These are phyloP conservation scores for Lamellibrachia satsuma DNA, from an alignment of 2,888 invertebrate species.

Conservation along the genomic window DNA sequence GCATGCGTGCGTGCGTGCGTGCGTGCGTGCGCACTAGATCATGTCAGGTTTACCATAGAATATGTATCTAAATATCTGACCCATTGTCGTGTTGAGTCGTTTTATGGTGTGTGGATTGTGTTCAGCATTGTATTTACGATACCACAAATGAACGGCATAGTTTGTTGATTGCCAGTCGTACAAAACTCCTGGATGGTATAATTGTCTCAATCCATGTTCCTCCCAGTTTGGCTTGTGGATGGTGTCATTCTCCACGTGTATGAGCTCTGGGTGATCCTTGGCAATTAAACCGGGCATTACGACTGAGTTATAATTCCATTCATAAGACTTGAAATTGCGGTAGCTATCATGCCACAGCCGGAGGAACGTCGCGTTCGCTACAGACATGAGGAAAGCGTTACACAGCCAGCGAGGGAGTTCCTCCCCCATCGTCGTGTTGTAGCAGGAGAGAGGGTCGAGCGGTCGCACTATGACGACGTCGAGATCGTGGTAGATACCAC, in stretches of 20 bases:
- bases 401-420: constrained; percentile 47
- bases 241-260: constrained; percentile 42
- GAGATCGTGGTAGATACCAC: constrained; percentile 59
- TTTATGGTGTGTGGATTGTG: constrained; percentile 39
- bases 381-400: constrained; percentile 53
- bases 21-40: neutral
- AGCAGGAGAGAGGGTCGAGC: constrained; percentile 47
- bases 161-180: constrained; percentile 42
- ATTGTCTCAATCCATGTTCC: neutral
- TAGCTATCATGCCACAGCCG: constrained; percentile 53
- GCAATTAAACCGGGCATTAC: constrained; percentile 39
- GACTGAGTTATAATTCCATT: constrained; percentile 41
- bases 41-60: constrained; percentile 34
- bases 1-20: no score
- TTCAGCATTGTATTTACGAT: constrained; percentile 36
- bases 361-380: constrained; percentile 47
- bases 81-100: constrained; percentile 41
- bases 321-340: constrained; percentile 31
- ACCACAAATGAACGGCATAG: constrained; percentile 43
- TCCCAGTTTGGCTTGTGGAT: constrained; percentile 42
- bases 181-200: constrained; percentile 17
- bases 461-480: constrained; percentile 53
- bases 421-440: constrained; percentile 51
- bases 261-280: constrained; percentile 31
- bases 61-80: constrained; percentile 41